These are phyloP conservation scores for Oegoconia quadripuncta DNA, from an alignment of 2,888 invertebrate species.

Conservation along the genomic window DNA sequence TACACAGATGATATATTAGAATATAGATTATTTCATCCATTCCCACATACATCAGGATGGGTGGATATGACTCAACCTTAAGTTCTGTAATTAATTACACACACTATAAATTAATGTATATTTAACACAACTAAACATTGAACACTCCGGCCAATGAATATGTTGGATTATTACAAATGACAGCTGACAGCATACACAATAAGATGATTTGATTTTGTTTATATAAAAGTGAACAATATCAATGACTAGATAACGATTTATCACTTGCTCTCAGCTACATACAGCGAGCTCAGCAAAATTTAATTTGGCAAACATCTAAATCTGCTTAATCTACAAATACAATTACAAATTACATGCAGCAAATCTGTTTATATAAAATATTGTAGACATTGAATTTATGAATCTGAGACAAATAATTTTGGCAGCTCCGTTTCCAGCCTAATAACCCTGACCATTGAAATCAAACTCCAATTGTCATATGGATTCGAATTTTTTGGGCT, in stretches of 20 bases:
- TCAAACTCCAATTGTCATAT: constrained; percentile 79
- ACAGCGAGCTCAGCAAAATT: constrained; percentile 41
- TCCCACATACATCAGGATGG: no score
- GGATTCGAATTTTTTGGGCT: constrained; percentile 53
- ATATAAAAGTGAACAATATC: background rate
- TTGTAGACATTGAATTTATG: constrained; percentile 31
- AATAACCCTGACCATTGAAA: constrained; percentile 84
- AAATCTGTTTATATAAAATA: background rate
- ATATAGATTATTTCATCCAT: no score
- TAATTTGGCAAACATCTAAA: constrained; percentile 23
- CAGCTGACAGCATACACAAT: no score
- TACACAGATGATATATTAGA: no score
- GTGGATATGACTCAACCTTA: no score
- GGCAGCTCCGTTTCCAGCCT: constrained; percentile 86
- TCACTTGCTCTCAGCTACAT: constrained; percentile 35
- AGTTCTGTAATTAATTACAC: no score
- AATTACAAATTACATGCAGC: background rate
- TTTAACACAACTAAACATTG: constrained; percentile 32
- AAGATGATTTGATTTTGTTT: background rate
- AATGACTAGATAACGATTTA: constrained; percentile 36
- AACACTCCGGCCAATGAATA: constrained; percentile 46
- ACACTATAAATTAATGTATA: constrained; percentile 4
- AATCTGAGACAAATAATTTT: constrained; percentile 79
- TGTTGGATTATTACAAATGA: no score
- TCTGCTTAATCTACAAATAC: background rate